Conservation (phyloP, 2,113 vertebrate species). For the Cariama cristata region DNA sequence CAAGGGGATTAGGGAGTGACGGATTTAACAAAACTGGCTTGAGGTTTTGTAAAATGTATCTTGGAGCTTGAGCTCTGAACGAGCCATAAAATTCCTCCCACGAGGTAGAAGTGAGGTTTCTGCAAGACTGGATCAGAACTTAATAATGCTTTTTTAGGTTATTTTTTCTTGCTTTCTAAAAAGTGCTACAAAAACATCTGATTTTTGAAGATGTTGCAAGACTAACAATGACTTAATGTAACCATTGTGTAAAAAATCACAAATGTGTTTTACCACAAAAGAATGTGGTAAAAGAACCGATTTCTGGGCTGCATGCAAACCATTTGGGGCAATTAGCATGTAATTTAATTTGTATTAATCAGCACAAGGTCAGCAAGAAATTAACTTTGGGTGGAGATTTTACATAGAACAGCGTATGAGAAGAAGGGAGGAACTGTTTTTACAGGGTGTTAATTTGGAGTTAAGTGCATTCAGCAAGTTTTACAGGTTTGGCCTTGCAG, state of each 20-base stretch:
- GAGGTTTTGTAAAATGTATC: conserved; percentile 61
- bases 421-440: conserved; percentile 11
- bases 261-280: conserved; percentile 41
- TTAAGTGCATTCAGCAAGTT: conserved; percentile 34
- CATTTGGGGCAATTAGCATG: conserved; percentile 71
- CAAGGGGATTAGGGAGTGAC: conserved; percentile 50
- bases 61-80: conserved; percentile 44
- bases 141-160: conserved; percentile 10
- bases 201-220: conserved; percentile 30
- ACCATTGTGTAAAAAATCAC: conserved; percentile 23
- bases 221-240: conserved; percentile 40
- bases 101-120: conserved; percentile 38
- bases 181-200: not conserved
- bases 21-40: conserved; percentile 56
- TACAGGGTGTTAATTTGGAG: conserved; percentile 39
- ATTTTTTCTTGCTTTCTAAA: conserved; percentile 9
- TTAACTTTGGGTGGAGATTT: conserved; percentile 70
- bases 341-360: conserved; percentile 78
- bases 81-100: conserved; percentile 66
- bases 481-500: conserved; percentile 11
- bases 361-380: conserved; percentile 72
- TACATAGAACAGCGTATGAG: conserved; percentile 19
- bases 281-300: conserved; percentile 15
- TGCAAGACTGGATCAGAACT: conserved; percentile 63
- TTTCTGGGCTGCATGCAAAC: conserved; percentile 57